Base-by-base conservation (phyloP, 92 coral and sea anemone genomes). In the Diadumene lineata region DNA sequence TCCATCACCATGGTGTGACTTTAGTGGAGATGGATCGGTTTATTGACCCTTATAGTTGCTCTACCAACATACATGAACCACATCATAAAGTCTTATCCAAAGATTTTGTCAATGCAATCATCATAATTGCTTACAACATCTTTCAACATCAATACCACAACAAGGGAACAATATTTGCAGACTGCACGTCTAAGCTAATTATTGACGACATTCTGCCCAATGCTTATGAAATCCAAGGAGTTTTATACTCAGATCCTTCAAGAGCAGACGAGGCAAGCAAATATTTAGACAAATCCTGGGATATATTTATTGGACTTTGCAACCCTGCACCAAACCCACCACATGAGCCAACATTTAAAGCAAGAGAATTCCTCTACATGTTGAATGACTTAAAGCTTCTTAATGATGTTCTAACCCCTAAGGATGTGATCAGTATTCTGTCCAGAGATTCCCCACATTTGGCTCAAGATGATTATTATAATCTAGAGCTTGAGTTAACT, bases 61-160 rank as follows among this genome's bases (percentile, higher is more conserved):
- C 84, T 11, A 72, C 61, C 29, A 80, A 89, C 27, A 60, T 90
- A 43, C 92, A 92, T 60, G 85, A 92, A 51, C 96, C 99, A 7
- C 92, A 90, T 38, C 87, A 81, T 34, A 85, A 96, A 65, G 92
- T 96, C 27, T 83, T 96, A 15, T 79, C 85, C 71, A 74, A 96
- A 65, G 99, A 96, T 34, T 96, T 96, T 66, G 72, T 92, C 64
- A 92, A 90, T 69, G 96, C 99, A 1, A 84, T 96, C 68, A 87
- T 96, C 1, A 76, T 85, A 63, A 96, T 96, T 77, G 84, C 96
- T 11, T 92, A 88, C 81, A 81, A 86, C 60, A 70, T 96, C 19
- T 96, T 86, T 58, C 73, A 73, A 7, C 76, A 53, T 64, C 79
- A 82, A n/a, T 71, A 72, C 53, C 79, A 70, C 62, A 87, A 84